Conservation (phyloP, 1,140 invertebrate genomes). For the Macrocentrus cingulum region DNA sequence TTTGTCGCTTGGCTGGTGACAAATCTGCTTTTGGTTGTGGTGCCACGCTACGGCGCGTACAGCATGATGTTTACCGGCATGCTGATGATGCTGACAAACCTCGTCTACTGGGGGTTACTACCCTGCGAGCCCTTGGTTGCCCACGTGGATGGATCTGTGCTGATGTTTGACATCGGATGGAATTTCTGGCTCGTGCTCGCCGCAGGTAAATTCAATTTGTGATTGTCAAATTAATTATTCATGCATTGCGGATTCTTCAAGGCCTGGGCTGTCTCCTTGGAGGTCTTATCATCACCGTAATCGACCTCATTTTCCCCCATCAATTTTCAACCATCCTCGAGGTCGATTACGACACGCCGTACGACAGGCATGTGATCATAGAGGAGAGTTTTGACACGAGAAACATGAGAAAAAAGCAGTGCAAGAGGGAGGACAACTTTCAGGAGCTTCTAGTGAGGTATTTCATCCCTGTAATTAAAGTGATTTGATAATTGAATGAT, state of each 20-base stretch:
- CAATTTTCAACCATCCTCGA: slow-evolving; percentile 90
- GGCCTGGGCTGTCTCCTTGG: slow-evolving; percentile 73
- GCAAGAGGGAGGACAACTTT: slow-evolving; percentile 55
- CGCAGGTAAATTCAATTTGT: slow-evolving; percentile 67
- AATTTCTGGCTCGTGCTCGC: slow-evolving; percentile 89
- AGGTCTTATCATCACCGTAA: slow-evolving; percentile 75
- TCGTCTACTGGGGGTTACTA: slow-evolving; percentile 81
- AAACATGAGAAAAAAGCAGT: slow-evolving; percentile 63
- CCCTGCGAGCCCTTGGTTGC: slow-evolving; percentile 80
- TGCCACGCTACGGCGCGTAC: slow-evolving; percentile 91
- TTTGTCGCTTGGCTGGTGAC: slow-evolving; percentile 89
- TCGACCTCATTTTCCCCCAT: slow-evolving; percentile 86
- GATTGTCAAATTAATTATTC: slow-evolving; percentile 23
- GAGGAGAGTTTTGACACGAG: slow-evolving; percentile 83
- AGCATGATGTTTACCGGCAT: slow-evolving; percentile 80
- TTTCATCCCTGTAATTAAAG: background rate
- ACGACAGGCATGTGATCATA: slow-evolving; percentile 87
- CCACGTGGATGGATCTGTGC: slow-evolving; percentile 77
- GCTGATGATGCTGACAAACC: slow-evolving; percentile 74
- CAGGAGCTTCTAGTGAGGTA: slow-evolving; percentile 48
- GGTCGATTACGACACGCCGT: slow-evolving; percentile 92
- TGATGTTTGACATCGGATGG: slow-evolving; percentile 86
- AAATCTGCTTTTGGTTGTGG: slow-evolving; percentile 87
- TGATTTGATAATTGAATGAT: too few relatives aligned
- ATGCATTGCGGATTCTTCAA: slow-evolving; percentile 58